Evolutionary conservation across 2,113 vertebrate species (phyloP).

Genomic region (Noturus placidus): DNA sequence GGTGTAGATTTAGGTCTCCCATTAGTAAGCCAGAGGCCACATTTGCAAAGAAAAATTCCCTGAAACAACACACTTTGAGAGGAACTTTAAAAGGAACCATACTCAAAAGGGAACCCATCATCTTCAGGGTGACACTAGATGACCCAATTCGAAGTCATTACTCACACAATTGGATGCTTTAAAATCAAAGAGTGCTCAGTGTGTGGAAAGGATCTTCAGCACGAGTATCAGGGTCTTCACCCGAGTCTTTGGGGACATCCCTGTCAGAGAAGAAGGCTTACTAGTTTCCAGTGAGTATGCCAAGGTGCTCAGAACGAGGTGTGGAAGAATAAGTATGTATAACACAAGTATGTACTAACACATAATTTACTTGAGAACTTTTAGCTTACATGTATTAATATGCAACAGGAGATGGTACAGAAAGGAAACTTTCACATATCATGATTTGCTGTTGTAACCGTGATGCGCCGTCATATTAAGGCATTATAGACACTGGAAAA

Average conservation of each 20-base stretch:
- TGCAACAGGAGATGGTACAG: not conserved
- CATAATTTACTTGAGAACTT: not conserved
- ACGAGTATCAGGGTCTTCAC: not conserved
- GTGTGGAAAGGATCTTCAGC: not conserved
- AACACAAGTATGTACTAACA: not conserved
- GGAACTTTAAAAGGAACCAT: not conserved
- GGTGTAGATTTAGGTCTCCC: not conserved
- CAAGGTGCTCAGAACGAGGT: not conserved
- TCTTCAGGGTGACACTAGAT: not conserved
- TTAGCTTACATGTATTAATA: not conserved
- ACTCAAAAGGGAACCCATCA: not conserved
- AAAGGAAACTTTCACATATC: not conserved
- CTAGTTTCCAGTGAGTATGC: not conserved
- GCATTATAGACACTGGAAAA: not conserved
- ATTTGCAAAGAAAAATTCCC: not conserved
- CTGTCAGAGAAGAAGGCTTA: not conserved
- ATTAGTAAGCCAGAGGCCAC: not conserved
- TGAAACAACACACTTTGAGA: not conserved
- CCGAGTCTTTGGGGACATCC: not conserved
- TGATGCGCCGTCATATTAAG: not conserved
- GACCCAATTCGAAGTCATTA: not conserved
- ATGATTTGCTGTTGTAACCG: not conserved
- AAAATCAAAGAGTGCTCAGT: not conserved
- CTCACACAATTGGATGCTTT: not conserved
- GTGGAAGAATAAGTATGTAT: not conserved